Conservation (phyloP, 2,888 invertebrate genomes). For the Macrophya alboannulata region DNA sequence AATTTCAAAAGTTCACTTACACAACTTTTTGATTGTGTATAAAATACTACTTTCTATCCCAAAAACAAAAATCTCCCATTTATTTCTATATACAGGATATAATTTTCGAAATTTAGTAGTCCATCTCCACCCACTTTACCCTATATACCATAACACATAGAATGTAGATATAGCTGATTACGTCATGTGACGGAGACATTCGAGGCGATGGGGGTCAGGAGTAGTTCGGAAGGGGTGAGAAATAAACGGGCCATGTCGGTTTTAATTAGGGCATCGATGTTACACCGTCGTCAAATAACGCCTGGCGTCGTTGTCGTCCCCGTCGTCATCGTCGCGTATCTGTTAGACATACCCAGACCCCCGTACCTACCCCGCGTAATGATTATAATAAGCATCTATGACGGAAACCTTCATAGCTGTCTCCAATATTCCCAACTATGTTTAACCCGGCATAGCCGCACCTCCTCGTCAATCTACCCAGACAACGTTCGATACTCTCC, state of each 20-base stretch:
- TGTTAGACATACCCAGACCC: neutral
- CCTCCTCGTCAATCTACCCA: neutral
- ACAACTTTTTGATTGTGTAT: too few relatives aligned
- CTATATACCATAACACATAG: too few relatives aligned
- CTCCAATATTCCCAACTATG: neutral
- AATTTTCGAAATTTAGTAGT: too few relatives aligned
- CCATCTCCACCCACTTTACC: too few relatives aligned
- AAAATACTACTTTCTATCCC: too few relatives aligned
- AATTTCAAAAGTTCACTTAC: too few relatives aligned
- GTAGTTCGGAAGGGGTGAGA: neutral
- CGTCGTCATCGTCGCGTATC: neutral
- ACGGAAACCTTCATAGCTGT: neutral
- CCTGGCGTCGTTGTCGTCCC: neutral
- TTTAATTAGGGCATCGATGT: conserved; percentile 73
- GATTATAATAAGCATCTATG: conserved; percentile 5
- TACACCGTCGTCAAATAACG: conserved; percentile 21
- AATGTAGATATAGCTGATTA: neutral
- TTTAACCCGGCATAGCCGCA: neutral
- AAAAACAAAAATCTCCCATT: too few relatives aligned
- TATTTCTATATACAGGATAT: too few relatives aligned
- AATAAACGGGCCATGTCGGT: conserved; percentile 65
- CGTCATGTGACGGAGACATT: neutral
- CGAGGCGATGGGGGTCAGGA: neutral
- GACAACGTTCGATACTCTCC: conserved; percentile 5
- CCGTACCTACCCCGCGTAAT: neutral